Base-by-base conservation (phyloP, 2,888 invertebrate genomes). In the Galerucella calmariensis region DNA sequence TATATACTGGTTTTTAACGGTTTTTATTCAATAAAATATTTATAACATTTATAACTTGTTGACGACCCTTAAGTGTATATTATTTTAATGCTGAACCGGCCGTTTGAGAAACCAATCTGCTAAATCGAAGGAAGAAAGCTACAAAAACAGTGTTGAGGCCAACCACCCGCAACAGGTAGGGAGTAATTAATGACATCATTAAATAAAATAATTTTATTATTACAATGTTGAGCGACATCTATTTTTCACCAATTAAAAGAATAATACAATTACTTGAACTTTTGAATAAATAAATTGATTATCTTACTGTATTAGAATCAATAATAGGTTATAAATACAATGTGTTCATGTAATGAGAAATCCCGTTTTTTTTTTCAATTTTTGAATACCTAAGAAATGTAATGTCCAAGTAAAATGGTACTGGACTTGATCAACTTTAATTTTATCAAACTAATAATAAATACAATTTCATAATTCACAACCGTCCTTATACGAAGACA, bases 121-220 rank as follows among this genome's bases (percentile, higher is more conserved):
- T n/a, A n/a, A n/a, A n/a, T n/a, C n/a, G n/a, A n/a, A n/a, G n/a
- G n/a, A n/a, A n/a, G n/a, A n/a, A n/a, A n/a, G n/a, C n/a, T n/a
- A n/a, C n/a, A n/a, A n/a, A n/a, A n/a, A n/a, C n/a, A n/a, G n/a
- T n/a, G n/a, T n/a, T n/a, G n/a, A n/a, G n/a, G n/a, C n/a, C n/a
- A n/a, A n/a, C n/a, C n/a, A n/a, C n/a, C n/a, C n/a, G n/a, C n/a
- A n/a, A n/a, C n/a, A n/a, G n/a, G n/a, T 51, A n/a, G n/a, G n/a
- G 4, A 51, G 6, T n/a, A 51, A 51, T 6, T n/a, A 51, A 51
- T n/a, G 51, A 51, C 51, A 51, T 8, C n/a, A 51, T n/a, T 51
- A 51, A 51, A 51, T 51, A 51, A 51, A 51, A 51, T 51, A 51
- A 51, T 51, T 48, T 48, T 51, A 51, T 51, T 51, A 8, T 51